These are phyloP conservation scores for Bathynomus jamesi DNA, from an alignment of 1,140 invertebrate species.

Conservation along the genomic window DNA sequence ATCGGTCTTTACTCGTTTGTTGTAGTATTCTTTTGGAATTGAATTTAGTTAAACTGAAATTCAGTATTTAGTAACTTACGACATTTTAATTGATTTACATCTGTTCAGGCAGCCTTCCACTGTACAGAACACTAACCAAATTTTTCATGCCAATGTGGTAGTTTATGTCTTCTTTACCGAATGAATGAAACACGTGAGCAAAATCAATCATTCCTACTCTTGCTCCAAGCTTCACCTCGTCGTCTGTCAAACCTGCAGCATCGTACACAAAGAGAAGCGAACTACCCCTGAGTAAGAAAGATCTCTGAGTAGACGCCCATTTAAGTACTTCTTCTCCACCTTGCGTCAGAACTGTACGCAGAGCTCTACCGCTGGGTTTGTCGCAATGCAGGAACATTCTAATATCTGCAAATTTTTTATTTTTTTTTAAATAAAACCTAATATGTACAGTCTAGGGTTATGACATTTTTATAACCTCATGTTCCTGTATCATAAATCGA, in stretches of 20 bases:
- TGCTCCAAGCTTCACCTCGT: neutral
- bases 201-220: neutral
- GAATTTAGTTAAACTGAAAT: too few relatives aligned
- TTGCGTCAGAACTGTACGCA: neutral
- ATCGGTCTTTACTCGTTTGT: too few relatives aligned
- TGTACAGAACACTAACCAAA: neutral
- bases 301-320: neutral
- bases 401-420: neutral
- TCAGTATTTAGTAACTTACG: too few relatives aligned
- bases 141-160: neutral
- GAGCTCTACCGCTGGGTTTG: neutral
- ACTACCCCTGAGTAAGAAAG: neutral
- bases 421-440: too few relatives aligned
- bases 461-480: too few relatives aligned
- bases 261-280: neutral
- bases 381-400: neutral
- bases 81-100: too few relatives aligned
- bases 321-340: neutral
- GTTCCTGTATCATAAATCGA: too few relatives aligned
- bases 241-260: neutral
- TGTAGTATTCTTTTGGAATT: too few relatives aligned
- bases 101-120: neutral
- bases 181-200: neutral
- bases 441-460: too few relatives aligned
- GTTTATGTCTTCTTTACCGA: neutral